Percentiles rank a stretch among this genome's conserved stretches.
These are phyloP conservation scores for Ferdinandea cuprea DNA, from an alignment of 2,888 invertebrate species.

Conservation along the genomic window DNA sequence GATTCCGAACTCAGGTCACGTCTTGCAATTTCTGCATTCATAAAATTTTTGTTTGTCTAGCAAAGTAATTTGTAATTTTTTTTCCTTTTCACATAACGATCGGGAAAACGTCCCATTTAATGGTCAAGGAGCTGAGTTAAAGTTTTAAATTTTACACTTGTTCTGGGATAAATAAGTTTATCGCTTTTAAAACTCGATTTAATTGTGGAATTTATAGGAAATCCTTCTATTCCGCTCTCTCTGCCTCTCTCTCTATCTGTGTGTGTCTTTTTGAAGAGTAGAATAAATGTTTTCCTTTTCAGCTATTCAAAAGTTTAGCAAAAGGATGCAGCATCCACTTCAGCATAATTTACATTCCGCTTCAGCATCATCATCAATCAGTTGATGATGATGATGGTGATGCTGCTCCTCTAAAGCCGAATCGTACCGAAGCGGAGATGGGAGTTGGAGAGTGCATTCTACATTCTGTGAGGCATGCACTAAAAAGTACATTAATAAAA, in stretches of 20 bases:
- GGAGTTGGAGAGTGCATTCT: constrained; percentile 40
- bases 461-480: constrained; percentile 52
- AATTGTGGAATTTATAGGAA: constrained; percentile 18
- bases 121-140: constrained; percentile 19
- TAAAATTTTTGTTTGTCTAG: constrained; percentile 60
- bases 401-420: constrained; percentile 24
- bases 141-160: constrained; percentile 2
- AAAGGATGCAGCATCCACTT: constrained; percentile 41
- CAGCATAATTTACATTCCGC: constrained; percentile 66
- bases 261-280: too few species aligned
- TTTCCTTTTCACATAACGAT: background rate
- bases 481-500: constrained; percentile 72
- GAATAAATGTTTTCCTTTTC: constrained; percentile 29
- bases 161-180: constrained; percentile 10
- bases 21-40: constrained; percentile 57
- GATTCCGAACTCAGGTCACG: constrained; percentile 59
- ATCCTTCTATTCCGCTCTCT: background rate
- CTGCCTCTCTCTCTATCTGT: too few species aligned
- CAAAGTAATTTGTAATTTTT: constrained; percentile 24
- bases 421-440: constrained; percentile 11
- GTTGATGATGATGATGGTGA: constrained; percentile 56
- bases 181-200: constrained; percentile 34
- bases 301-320: constrained; percentile 21
- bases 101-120: constrained; percentile 18
- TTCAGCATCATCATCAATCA: constrained; percentile 59